Evolutionary conservation across 2,113 vertebrate genomes (phyloP).

Genomic region (Sitta europaea): DNA sequence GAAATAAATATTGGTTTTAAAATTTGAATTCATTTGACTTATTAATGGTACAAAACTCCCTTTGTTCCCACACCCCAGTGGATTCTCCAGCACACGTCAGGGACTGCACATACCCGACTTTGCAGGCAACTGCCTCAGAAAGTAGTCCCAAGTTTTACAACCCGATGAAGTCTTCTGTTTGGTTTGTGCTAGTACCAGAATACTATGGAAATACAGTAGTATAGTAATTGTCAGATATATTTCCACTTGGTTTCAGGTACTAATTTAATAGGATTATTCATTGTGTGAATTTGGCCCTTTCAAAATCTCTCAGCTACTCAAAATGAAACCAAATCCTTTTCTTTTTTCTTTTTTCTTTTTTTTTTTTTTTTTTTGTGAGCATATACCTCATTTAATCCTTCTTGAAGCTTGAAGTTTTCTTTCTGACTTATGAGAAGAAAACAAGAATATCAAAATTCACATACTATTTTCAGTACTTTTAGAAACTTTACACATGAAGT

Average conservation of each 20-base stretch:
- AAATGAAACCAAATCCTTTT: not conserved
- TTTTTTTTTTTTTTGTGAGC: not conserved
- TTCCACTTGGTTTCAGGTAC: not conserved
- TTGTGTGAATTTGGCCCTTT: not conserved
- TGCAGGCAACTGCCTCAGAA: not conserved
- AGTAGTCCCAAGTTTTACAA: not conserved
- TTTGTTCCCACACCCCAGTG: not conserved
- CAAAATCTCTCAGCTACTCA: not conserved
- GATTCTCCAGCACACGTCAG: accelerated
- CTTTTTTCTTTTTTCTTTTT: not conserved
- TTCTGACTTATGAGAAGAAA: not conserved
- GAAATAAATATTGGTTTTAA: not conserved
- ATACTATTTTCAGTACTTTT: not conserved
- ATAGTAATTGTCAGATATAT: not conserved
- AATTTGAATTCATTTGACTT: not conserved
- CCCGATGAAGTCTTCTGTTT: not conserved
- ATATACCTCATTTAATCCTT: not conserved
- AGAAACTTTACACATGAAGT: not conserved
- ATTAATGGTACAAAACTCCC: not conserved
- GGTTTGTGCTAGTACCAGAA: not conserved
- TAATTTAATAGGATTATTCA: not conserved
- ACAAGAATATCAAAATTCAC: not conserved
- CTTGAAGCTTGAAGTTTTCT: not conserved
- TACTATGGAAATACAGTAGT: not conserved
- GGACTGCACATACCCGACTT: accelerated